A percentile compares a stretch with the other conserved stretches of the same genome.
Conservation (phyloP, 2,888 invertebrate genomes). For the Tetragonisca angustula region DNA sequence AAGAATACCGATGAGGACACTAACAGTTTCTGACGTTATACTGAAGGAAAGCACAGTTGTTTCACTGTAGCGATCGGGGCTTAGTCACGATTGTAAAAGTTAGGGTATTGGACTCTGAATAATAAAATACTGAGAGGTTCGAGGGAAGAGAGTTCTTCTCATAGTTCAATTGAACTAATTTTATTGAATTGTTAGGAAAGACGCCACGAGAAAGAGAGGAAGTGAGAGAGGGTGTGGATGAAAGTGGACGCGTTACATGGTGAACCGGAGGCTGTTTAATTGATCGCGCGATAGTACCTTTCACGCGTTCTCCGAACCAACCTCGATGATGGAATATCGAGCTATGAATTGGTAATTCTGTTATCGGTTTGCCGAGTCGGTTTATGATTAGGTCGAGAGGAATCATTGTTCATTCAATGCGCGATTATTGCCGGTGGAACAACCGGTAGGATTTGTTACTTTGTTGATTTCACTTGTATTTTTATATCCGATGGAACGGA, state of each 20-base stretch:
- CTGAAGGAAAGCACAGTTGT: too few relatives aligned
- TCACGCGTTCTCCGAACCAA: neutral
- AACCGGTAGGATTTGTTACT: too few relatives aligned
- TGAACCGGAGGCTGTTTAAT: conserved; percentile 40
- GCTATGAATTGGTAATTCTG: conserved; percentile 9
- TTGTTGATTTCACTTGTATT: too few relatives aligned
- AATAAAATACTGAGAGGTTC: too few relatives aligned
- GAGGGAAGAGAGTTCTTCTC: too few relatives aligned
- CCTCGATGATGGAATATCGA: neutral
- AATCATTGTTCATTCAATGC: neutral
- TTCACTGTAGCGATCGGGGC: too few relatives aligned
- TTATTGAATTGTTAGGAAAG: neutral
- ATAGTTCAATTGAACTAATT: too few relatives aligned
- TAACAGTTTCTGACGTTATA: too few relatives aligned
- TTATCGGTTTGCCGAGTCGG: neutral
- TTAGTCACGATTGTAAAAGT: too few relatives aligned
- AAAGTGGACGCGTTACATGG: conserved; percentile 23
- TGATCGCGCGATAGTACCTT: conserved; percentile 33
- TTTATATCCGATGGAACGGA: too few relatives aligned
- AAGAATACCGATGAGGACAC: too few relatives aligned
- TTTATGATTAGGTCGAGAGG: neutral
- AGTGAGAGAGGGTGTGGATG: neutral
- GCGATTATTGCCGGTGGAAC: neutral
- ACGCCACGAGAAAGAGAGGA: neutral
- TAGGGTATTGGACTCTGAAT: too few relatives aligned